Percentiles rank a stretch among this genome's conserved stretches.
Conservation (phyloP, 2,113 vertebrate genomes). For the Scomber scombrus region DNA sequence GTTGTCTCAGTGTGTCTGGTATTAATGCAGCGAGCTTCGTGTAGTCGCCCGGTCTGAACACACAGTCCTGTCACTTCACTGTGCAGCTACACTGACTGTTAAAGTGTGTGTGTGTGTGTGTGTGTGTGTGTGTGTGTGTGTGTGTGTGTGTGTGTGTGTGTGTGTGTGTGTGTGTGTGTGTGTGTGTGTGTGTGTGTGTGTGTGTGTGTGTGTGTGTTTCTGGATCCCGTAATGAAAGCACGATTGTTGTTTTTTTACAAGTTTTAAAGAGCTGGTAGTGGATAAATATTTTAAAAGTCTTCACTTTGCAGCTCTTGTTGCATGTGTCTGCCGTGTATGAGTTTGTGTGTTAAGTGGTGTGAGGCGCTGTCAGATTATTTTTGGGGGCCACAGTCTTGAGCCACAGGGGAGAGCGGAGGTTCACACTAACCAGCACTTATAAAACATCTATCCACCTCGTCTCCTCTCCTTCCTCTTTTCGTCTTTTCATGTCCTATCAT, state of each 20-base stretch:
- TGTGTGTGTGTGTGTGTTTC: slow-evolving; percentile 20
- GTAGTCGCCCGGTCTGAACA: slow-evolving; percentile 49
- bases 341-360: slow-evolving; percentile 49
- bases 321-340: slow-evolving; percentile 20
- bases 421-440: slow-evolving; percentile 58
- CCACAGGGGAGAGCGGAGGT: slow-evolving; percentile 47
- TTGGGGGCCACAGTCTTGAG: slow-evolving; percentile 3
- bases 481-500: neutral
- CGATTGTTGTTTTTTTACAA: slow-evolving; percentile 56
- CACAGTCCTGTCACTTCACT: slow-evolving; percentile 56
- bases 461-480: neutral
- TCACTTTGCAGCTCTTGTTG: slow-evolving; percentile 65
- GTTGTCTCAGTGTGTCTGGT: slow-evolving; percentile 12
- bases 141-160: slow-evolving; percentile 37
- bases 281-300: slow-evolving; percentile 72
- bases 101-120: slow-evolving; percentile 22
- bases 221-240: slow-evolving; percentile 49
- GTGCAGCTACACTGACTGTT: slow-evolving; percentile 37
- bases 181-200: slow-evolving; percentile 29
- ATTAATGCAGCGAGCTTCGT: slow-evolving; percentile 38
- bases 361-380: slow-evolving; percentile 49
- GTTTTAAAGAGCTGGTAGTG: slow-evolving; percentile 63
- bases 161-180: too few relatives aligned
- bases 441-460: slow-evolving; percentile 27
- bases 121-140: slow-evolving; percentile 19